These are phyloP conservation scores for Prinia subflava DNA, from an alignment of 2,113 vertebrate genomes.

Conservation along the genomic window DNA sequence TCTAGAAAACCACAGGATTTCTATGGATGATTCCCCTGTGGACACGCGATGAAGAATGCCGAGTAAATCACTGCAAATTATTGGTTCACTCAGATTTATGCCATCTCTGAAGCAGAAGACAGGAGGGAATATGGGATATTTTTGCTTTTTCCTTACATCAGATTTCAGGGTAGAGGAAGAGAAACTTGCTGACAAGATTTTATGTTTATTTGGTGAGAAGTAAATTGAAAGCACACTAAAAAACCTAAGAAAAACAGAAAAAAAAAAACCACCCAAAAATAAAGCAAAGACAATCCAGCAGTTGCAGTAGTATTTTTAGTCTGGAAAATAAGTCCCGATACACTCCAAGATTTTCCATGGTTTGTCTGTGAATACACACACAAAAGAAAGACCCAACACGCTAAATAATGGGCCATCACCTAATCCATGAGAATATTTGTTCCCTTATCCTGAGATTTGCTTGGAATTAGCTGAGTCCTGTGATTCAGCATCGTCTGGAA, in stretches of 20 bases:
- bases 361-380: not conserved
- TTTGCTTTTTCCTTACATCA: not conserved
- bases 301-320: not conserved
- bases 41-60: rapidly evolving
- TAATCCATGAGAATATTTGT: not conserved
- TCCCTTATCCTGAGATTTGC: not conserved
- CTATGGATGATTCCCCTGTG: not conserved
- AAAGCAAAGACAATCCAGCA: not conserved
- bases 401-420: not conserved
- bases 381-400: not conserved
- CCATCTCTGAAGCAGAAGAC: not conserved
- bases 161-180: not conserved
- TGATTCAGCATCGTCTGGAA: not conserved
- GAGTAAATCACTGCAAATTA: not conserved
- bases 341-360: not conserved
- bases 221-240: slow-evolving; percentile 27
- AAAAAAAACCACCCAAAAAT: not conserved
- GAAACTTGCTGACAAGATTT: slow-evolving; percentile 19
- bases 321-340: not conserved
- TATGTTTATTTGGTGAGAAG: slow-evolving; percentile 17
- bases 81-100: not conserved
- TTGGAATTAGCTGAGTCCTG: not conserved
- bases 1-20: not conserved
- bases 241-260: not conserved
- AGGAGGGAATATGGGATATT: not conserved